phyloP scores from a whole-genome alignment of 2,888 invertebrate species.

The Standfussiana lucernea region DNA sequence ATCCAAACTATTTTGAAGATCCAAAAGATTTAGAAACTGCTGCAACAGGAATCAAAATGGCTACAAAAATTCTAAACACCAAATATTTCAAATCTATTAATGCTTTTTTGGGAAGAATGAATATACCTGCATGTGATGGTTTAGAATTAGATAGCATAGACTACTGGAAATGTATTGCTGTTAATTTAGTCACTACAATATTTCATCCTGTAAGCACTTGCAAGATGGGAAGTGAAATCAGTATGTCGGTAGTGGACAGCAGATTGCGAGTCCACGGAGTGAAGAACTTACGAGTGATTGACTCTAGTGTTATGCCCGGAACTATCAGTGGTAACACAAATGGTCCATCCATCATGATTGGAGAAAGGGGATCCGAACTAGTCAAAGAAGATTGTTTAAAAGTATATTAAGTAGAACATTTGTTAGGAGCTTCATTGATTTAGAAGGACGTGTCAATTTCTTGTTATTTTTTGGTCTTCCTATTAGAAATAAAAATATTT shows the following conservation, averaged over 20 bases:
- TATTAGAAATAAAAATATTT: neutral
- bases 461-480: neutral
- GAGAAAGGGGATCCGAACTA: conserved; percentile 91
- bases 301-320: conserved; percentile 91
- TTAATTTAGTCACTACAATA: conserved; percentile 82
- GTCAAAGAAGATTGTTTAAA: conserved; percentile 79
- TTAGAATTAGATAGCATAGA: conserved; percentile 60
- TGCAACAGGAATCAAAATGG: conserved; percentile 44
- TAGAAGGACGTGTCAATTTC: neutral
- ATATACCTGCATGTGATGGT: conserved; percentile 43
- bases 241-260: conserved; percentile 85
- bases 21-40: conserved; percentile 43
- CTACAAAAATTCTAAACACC: conserved; percentile 43
- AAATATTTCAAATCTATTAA: conserved; percentile 46
- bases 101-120: conserved; percentile 50
- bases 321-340: conserved; percentile 91
- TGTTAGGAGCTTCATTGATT: neutral
- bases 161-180: conserved; percentile 52
- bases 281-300: conserved; percentile 90
- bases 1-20: conserved; percentile 52
- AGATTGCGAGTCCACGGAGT: conserved; percentile 86
- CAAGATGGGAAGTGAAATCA: conserved; percentile 89
- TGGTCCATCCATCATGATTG: conserved; percentile 91
- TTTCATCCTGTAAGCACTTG: conserved; percentile 91
- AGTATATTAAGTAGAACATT: neutral